Base-by-base conservation (phyloP, 2,888 invertebrate species). In the Oscheius sp. region DNA sequence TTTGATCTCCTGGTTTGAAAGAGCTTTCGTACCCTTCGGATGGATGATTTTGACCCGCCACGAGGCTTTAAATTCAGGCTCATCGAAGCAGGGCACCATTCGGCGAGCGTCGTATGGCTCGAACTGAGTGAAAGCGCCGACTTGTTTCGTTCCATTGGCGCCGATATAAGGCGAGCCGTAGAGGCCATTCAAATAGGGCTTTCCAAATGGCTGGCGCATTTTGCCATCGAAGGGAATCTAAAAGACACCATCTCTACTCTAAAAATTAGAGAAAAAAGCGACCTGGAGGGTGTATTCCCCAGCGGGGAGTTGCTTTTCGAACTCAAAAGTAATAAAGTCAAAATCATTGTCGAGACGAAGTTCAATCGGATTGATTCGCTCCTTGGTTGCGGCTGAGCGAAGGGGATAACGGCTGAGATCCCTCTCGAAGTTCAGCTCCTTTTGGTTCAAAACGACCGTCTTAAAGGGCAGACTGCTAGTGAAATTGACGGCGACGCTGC, bases 1-100 rank as follows among this genome's bases (percentile, higher is more conserved):
- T 15, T 37, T 37, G 8, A 65, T 96, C 96, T 79, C 61, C 48
- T 48, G 6, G 37, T 37, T 37, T 12, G 37, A 37, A n/a, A n/a
- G n/a, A 12, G 37, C 37, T 12, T 10, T 37, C 37, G 37, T 37
- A 6, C 12, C 8, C 12, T 37, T 12, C 37, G 37, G 37, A 37
- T 37, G 37, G 12, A 37, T 37, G 37, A 37, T 12, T 6, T 6
- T 37, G 37, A 37, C 12, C 6, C 12, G 6, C 37, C 37, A 37
- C 12, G 6, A 10, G 37, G 37, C 37, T 37, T 37, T 37, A 12
- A 37, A 37, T 37, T 37, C 37, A 12, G 37, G 37, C 8, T 37
- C 8, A 37, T n/a, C n/a, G 12, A 12, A 37, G 12, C 37, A 37
- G 37, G 6, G 37, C 6, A 37, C 12, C 37, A 37, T 12, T 37